These are phyloP conservation scores for Drosophila prosaltans DNA, from an alignment of 1,140 invertebrate species.

Conservation along the genomic window DNA sequence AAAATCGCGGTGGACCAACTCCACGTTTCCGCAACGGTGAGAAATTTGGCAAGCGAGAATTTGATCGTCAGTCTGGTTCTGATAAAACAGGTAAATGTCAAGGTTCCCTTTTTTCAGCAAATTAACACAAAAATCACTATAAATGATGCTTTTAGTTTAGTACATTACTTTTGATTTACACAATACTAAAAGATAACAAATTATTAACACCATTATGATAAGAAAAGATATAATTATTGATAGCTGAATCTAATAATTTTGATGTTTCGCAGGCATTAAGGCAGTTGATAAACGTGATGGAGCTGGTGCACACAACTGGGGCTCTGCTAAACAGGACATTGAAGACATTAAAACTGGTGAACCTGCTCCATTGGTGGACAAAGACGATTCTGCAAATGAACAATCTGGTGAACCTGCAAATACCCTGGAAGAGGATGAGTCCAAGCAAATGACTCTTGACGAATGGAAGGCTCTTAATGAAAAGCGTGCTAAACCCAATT, in stretches of 20 bases:
- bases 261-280: constrained; percentile 88
- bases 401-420: constrained; percentile 83
- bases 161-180: neutral
- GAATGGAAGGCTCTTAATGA: constrained; percentile 93
- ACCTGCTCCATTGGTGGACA: constrained; percentile 76
- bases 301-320: constrained; percentile 97
- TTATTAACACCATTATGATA: neutral
- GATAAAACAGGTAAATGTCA: constrained; percentile 91
- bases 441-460: constrained; percentile 92
- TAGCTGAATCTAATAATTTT: neutral
- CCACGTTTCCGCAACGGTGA: constrained; percentile 85
- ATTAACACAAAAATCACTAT: neutral
- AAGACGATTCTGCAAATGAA: constrained; percentile 83
- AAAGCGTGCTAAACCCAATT: constrained; percentile 90
- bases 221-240: neutral
- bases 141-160: neutral
- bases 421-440: constrained; percentile 87
- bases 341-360: constrained; percentile 86
- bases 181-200: neutral
- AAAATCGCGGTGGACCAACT: constrained; percentile 72
- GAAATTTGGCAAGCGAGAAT: constrained; percentile 90
- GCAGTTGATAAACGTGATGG: constrained; percentile 96
- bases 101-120: neutral
- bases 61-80: constrained; percentile 96
- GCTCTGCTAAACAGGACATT: constrained; percentile 95